Base-by-base conservation (phyloP, 2,797 vertebrate species). In the Eospalax fontanierii region DNA sequence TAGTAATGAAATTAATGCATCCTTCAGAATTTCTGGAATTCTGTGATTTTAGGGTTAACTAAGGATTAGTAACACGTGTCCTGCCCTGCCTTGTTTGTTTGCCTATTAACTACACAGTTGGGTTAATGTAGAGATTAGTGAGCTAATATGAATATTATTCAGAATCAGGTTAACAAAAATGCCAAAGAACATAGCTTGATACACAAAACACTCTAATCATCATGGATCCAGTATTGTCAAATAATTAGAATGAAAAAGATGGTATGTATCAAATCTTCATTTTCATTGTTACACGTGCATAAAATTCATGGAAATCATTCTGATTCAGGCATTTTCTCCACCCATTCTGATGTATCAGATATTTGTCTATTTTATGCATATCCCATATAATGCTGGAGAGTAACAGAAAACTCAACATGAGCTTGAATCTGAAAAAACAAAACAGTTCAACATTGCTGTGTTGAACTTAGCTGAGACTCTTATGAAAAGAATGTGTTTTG, bases 301-400 rank as follows among this genome's bases (percentile, higher is more conserved):
- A 94, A 96, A 89, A 96, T 97, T 96, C 90, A 93, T 81, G 81
- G 63, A 97, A 97, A 97, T 70, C 79, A 89, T 96, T 95, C 95
- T 96, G 95, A 96, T 96, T 96, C 76, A 91, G 54, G 46, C 61
- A 92, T 93, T 96, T 71, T 70, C 59, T 90, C 79, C 73, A 93
- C 79, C 94, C 97, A 94, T 33, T 96, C 30, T 79, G 91, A 89
- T 83, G 84, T 89, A 89, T 59, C 70, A 50, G 14, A 2, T 92
- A 1, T 95, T 97, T 89, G 82, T 65, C 43, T 81, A 38, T n/a
- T 95, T 88, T 94, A 83, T 68, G 82, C 30, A 90, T 78, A 80
- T 75, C 63, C 76, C 94, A 65, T 54, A 18, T 93, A 96, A 97
- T 94, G 91, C 92, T 83, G 57, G 85, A 92, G 97, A 83, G 54